A percentile compares a stretch with the other conserved stretches of the same genome.
phyloP scores from a whole-genome alignment of 1,140 invertebrate species.

The Thaumatotibia leucotreta region DNA sequence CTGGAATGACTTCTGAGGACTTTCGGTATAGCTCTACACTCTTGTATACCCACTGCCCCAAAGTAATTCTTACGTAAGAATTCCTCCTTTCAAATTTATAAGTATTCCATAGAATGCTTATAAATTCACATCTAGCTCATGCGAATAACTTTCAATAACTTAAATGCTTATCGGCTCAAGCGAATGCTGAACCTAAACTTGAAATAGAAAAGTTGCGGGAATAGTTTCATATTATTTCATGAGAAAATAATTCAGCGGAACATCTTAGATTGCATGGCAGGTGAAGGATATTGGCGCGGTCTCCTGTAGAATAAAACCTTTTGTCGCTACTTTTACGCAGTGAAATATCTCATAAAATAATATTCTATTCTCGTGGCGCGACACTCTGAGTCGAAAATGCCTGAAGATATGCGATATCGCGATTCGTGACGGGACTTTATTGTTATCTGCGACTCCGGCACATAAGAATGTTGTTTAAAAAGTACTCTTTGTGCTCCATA shows the following conservation, averaged over 20 bases:
- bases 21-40: slow-evolving; percentile 75
- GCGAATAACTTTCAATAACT: background rate
- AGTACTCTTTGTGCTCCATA: background rate
- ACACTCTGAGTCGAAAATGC: slow-evolving; percentile 29
- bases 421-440: slow-evolving; percentile 30
- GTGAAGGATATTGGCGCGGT: slow-evolving; percentile 32
- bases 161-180: background rate
- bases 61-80: slow-evolving; percentile 10
- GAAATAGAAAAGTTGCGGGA: background rate
- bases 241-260: slow-evolving; percentile 6
- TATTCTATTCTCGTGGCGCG: slow-evolving; percentile 38
- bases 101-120: slow-evolving; percentile 9
- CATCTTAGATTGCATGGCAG: background rate
- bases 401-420: slow-evolving; percentile 28
- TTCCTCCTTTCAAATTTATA: background rate
- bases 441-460: slow-evolving; percentile 26
- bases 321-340: slow-evolving; percentile 29
- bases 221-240: background rate
- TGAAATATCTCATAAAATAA: slow-evolving; percentile 23
- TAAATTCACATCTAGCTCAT: background rate
- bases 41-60: background rate
- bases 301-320: slow-evolving; percentile 33
- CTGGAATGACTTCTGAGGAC: slow-evolving; percentile 91
- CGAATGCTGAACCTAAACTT: background rate
- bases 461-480: slow-evolving; percentile 12